Base-by-base conservation (phyloP, 2,797 vertebrate genomes). In the Neopelma chrysocephalum region DNA sequence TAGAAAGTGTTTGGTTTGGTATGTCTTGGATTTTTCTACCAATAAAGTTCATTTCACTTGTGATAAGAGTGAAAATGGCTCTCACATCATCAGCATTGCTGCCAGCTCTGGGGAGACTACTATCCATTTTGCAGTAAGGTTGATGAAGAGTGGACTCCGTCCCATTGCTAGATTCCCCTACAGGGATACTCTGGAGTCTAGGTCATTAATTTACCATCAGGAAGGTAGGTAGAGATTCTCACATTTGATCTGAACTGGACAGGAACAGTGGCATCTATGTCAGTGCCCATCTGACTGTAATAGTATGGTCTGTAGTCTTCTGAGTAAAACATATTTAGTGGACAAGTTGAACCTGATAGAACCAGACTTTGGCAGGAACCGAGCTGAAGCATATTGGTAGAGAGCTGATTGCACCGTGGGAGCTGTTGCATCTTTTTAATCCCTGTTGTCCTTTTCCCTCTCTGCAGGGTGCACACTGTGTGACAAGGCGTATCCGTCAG, bases 391-490 rank as follows among this genome's bases (percentile, higher is more conserved):
- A 2, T n/a, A 2, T 2, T 2, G 40, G 29, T 6, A 34, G 42
- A 53, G 82, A 61, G 34, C 64, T 34, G 78, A 60, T 12, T 22
- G 56, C 14, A 18, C 47, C 0, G 1, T 11, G 18, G 62, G 62
- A 78, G 17, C 53, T 38, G 48, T 10, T 86, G 51, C 15, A 12
- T n/a, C 22, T 54, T 48, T 79, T 69, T 51, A 70, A 92, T 80
- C 13, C 11, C 36, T 31, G 40, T 62, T 94, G 64, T 84, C 77
- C 93, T 47, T 57, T 78, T 69, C 12, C 62, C 25, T 66, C 42
- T 25, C 34, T 54, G 29, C 81, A 99, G 99, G 99, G 99, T 99
- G 99, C 94, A 99, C 99, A 2, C 98, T 99, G 43, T 99, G 99
- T 96, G 99, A 99, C 96, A 98, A 99, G 92, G 99, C 99, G 0